Evolutionary conservation across 2,113 vertebrate genomes (phyloP).

Genomic region (Rhodinocichla rosea): DNA sequence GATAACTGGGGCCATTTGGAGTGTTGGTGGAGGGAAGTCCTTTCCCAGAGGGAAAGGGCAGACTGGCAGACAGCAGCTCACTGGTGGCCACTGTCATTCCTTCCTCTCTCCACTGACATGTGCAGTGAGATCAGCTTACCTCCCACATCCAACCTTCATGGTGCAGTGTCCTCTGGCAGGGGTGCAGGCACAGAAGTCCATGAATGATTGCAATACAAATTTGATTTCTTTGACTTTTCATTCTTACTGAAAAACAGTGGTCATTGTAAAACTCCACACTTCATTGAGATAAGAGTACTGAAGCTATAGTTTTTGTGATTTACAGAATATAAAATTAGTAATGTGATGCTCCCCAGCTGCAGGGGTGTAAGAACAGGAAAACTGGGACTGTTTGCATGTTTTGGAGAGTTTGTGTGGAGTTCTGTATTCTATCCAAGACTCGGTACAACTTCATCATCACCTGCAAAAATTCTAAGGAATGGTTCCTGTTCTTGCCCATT

Average conservation of each 20-base stretch:
- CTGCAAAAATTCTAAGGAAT: neutral
- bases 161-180: neutral
- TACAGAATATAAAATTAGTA: neutral
- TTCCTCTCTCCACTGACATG: neutral
- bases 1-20: neutral
- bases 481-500: neutral
- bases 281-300: neutral
- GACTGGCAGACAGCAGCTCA: neutral
- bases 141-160: neutral
- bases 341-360: neutral
- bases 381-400: neutral
- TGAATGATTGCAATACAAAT: neutral
- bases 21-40: neutral
- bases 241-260: neutral
- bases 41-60: neutral
- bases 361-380: neutral
- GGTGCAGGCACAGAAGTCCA: neutral
- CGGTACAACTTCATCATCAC: neutral
- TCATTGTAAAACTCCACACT: neutral
- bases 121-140: neutral
- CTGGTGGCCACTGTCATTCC: neutral
- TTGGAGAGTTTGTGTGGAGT: neutral
- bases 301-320: neutral
- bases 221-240: neutral
- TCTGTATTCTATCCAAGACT: neutral